A percentile compares a stretch with the other conserved stretches of the same genome.
These are phyloP conservation scores for Choloepus didactylus DNA, from an alignment of 2,797 vertebrate species.

Conservation along the genomic window DNA sequence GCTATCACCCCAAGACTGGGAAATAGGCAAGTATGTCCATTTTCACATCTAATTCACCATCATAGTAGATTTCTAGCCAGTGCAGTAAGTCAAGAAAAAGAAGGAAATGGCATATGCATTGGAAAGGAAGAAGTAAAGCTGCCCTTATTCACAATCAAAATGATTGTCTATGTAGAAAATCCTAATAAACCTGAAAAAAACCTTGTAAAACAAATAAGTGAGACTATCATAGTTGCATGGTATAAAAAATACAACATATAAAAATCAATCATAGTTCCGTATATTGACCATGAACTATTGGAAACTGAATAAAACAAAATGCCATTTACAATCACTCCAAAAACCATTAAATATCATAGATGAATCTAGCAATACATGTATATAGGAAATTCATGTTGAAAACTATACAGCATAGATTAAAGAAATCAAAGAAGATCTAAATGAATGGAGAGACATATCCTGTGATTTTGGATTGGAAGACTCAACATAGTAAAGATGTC, in stretches of 20 bases:
- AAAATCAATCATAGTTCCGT: neutral
- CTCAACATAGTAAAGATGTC: neutral
- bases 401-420: neutral
- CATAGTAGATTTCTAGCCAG: no score
- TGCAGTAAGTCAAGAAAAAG: no score
- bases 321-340: neutral
- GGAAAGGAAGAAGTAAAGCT: slow-evolving; percentile 23
- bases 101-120: neutral
- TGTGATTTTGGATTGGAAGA: neutral
- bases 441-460: neutral
- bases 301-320: slow-evolving; percentile 31
- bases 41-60: no score
- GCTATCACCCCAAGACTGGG: no score
- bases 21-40: no score
- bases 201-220: neutral
- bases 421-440: neutral
- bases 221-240: neutral
- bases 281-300: neutral
- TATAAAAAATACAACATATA: neutral
- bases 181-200: neutral
- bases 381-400: neutral
- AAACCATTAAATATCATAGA: neutral
- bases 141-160: neutral
- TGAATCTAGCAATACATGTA: neutral
- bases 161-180: neutral